These are phyloP conservation scores for Orthosia cruda DNA, from an alignment of 2,888 invertebrate species.

Conservation along the genomic window DNA sequence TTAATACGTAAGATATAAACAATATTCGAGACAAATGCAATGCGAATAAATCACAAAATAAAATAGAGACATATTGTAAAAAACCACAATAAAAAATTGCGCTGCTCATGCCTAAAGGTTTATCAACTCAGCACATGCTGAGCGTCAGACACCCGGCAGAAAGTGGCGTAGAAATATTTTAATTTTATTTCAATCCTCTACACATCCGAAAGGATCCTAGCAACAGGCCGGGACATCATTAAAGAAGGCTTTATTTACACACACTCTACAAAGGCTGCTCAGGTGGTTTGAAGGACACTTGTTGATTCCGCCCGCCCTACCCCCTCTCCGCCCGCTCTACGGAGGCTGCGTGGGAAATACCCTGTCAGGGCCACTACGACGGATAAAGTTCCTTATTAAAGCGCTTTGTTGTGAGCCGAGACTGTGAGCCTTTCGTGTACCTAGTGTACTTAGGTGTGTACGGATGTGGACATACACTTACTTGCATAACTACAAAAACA, in stretches of 20 bases:
- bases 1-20: no score
- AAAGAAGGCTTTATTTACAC: constrained; percentile 44
- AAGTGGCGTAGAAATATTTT: no score
- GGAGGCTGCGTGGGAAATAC: constrained; percentile 42
- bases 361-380: constrained; percentile 37
- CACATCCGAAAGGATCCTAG: background rate
- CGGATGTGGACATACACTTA: background rate
- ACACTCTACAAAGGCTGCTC: constrained; percentile 39
- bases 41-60: no score
- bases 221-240: constrained; percentile 41
- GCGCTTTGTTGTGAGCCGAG: constrained; percentile 42
- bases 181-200: background rate
- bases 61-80: no score
- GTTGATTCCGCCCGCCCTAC: constrained; percentile 61
- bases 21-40: no score
- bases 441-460: background rate
- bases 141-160: no score
- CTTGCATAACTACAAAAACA: background rate
- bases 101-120: no score
- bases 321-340: constrained; percentile 20
- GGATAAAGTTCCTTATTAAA: constrained; percentile 59
- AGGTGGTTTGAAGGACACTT: constrained; percentile 67
- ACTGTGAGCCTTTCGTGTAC: background rate
- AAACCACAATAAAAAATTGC: no score
- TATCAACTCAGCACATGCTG: no score